These are phyloP conservation scores for Nasonovia ribisnigri DNA, from an alignment of 2,888 invertebrate species.

Conservation along the genomic window DNA sequence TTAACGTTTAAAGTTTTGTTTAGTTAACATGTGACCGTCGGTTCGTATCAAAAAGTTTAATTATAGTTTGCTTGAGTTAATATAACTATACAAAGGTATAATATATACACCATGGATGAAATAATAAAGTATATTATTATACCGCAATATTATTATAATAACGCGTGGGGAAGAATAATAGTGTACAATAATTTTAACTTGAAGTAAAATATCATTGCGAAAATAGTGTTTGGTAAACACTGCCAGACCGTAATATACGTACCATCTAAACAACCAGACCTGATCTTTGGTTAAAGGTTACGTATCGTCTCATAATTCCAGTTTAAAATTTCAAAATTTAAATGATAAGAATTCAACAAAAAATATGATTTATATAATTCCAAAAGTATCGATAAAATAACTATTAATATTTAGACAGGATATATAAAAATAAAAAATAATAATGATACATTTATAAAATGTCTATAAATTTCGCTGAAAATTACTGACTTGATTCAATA, in stretches of 20 bases:
- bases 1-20: conserved; percentile 44
- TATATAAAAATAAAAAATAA: not conserved
- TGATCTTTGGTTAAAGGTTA: not conserved
- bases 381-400: not conserved
- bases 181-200: not conserved
- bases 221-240: not conserved
- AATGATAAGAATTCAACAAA: not conserved
- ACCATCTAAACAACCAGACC: not conserved
- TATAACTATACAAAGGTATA: not conserved
- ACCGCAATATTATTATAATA: not conserved
- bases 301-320: not conserved
- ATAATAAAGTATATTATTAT: conserved; percentile 29
- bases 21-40: conserved; percentile 35
- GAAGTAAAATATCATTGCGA: not conserved
- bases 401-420: not conserved
- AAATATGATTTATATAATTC: not conserved
- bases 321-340: not conserved
- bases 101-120: not conserved
- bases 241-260: not conserved
- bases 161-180: not conserved
- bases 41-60: conserved; percentile 43
- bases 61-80: conserved; percentile 21
- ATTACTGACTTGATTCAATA: too few relatives aligned
- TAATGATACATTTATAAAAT: too few relatives aligned
- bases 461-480: too few relatives aligned